phyloP scores from a whole-genome alignment of 1,140 invertebrate species.

The Orchesella cincta region DNA sequence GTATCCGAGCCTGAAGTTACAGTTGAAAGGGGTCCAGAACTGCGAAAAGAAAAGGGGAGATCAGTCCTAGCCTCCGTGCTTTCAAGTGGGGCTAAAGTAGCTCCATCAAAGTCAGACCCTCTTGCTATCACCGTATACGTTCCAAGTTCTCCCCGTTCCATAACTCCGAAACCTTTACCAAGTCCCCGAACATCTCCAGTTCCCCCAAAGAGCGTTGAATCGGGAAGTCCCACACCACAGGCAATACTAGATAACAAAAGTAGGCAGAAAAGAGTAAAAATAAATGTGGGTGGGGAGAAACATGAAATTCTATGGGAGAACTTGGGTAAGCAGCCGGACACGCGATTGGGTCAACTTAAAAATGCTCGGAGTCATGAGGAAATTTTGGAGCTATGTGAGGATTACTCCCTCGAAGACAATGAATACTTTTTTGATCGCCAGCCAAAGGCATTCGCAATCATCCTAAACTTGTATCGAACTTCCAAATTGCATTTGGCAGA shows the following conservation, averaged over 20 bases:
- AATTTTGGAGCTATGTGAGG: background rate
- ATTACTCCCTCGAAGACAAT: constrained; percentile 14
- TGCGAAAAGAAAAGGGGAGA: background rate
- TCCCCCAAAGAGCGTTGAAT: background rate
- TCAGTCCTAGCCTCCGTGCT: background rate
- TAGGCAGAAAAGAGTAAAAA: background rate
- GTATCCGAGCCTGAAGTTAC: background rate
- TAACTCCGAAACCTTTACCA: background rate
- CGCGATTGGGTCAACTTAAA: constrained; percentile 9
- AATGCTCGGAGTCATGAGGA: background rate
- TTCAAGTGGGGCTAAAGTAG: background rate
- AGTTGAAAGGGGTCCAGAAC: background rate
- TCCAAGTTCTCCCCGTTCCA: background rate
- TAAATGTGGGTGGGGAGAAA: constrained; percentile 32
- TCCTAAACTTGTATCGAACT: constrained; percentile 23
- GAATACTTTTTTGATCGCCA: constrained; percentile 18
- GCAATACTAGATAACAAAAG: constrained; percentile 20
- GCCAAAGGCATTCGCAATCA: constrained; percentile 4
- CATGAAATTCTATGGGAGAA: constrained; percentile 32
- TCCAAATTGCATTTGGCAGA: constrained; percentile 24
- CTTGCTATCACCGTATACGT: constrained; percentile 3
- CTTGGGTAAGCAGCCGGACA: background rate
- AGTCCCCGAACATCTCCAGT: background rate
- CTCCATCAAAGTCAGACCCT: background rate
- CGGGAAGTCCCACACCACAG: background rate